Evolutionary conservation across 2,113 vertebrate genomes (phyloP), one percentile per base, ranked within the genome.

Genomic region (Amphiprion percula): DNA sequence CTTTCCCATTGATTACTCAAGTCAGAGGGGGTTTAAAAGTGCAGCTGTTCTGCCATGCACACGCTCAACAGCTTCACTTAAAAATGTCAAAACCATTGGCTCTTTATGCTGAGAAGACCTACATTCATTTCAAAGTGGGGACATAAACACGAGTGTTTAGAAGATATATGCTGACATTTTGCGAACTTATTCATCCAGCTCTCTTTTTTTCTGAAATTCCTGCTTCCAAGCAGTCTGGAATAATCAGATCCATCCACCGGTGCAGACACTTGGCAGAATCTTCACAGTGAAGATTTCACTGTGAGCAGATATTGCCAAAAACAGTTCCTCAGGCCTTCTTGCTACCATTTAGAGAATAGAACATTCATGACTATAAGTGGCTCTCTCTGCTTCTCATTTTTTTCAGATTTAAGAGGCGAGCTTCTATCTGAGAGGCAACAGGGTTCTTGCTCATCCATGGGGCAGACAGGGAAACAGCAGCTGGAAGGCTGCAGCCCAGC

Each of bases 1-100:
- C 82, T 87, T 84, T 94, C 24, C 19, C 21, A 94, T 94, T 95
- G 93, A 95, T 96, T 93, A 77, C 62, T 88, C 37, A 54, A 91
- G 88, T 92, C 87, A 58, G 41, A 19, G 39, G 33, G 12, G 21
- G 58, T 11, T 56, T 15, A n/a, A 56, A 67, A 30, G 50, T 50
- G 1, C 37, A 56, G 59, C 65, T 67, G 68, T 53, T 71, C 7
- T n/a, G 17, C 15, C 0, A 1, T 5, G 46, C 37, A 41, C 41
- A 33, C 12, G 23, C 15, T 24, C 10, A 4, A 53, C 53, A 28
- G 61, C 46, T 73, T 49, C 19, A 61, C 26, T 26, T 44, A 37
- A 62, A 66, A 58, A 75, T 14, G 37, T 72, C 66, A 19, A 41
- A 67, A 68, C 68, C 52, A 65, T 53, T 49, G 24, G 14, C 3